Evolutionary conservation across 1,140 invertebrate genomes (phyloP).

Genomic region (Drosophila subpulchrella): DNA sequence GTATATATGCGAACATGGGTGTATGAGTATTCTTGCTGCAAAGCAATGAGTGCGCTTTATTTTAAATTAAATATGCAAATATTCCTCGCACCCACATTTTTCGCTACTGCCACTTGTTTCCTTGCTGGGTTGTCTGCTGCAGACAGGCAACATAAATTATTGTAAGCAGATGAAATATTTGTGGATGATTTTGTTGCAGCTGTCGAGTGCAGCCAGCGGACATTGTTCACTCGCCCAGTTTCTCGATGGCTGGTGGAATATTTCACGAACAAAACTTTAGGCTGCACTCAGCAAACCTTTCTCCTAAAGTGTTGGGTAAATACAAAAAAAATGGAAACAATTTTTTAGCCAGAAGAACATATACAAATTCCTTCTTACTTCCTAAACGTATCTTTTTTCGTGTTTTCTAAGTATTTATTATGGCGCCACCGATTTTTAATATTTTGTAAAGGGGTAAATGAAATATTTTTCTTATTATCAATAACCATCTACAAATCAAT

Average conservation of each 20-base stretch:
- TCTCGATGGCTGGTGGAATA: slow-evolving; percentile 26
- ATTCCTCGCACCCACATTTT: slow-evolving; percentile 21
- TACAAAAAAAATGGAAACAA: too few species aligned
- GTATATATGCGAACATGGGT: not conserved
- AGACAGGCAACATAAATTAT: slow-evolving; percentile 69
- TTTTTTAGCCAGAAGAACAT: too few species aligned
- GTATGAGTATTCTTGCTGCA: not conserved
- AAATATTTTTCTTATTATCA: too few species aligned
- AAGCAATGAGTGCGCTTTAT: slow-evolving; percentile 54
- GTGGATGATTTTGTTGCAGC: slow-evolving; percentile 47
- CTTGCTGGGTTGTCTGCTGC: slow-evolving; percentile 37
- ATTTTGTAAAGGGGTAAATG: too few species aligned
- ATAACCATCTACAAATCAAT: too few species aligned
- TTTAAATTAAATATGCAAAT: slow-evolving; percentile 79
- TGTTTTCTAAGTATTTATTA: too few species aligned
- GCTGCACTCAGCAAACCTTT: not conserved
- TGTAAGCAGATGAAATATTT: slow-evolving; percentile 62
- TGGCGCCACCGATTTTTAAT: too few species aligned
- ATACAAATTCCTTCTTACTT: too few species aligned
- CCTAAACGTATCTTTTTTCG: too few species aligned
- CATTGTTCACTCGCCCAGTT: slow-evolving; percentile 27
- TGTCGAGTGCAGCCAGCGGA: slow-evolving; percentile 38
- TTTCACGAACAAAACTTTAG: slow-evolving; percentile 33
- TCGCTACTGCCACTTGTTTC: slow-evolving; percentile 13
- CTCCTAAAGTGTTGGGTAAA: too few species aligned